phyloP scores from a whole-genome alignment of 2,113 vertebrate species.

The Micronisus gabar region DNA sequence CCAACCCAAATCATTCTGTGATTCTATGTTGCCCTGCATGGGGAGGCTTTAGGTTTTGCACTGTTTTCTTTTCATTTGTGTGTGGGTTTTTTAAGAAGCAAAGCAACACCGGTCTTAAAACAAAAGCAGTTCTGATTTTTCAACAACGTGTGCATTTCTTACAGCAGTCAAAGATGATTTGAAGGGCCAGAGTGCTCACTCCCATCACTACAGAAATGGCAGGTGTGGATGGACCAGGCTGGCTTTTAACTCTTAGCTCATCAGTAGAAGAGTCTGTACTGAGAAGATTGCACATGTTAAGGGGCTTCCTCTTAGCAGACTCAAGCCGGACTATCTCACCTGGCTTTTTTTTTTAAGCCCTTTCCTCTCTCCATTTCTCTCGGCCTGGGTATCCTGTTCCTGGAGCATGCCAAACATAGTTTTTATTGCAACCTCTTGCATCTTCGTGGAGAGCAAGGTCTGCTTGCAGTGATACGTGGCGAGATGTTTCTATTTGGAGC shows the following conservation, averaged over 20 bases:
- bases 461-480: not conserved
- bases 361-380: not conserved
- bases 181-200: not conserved
- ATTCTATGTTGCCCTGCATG: not conserved
- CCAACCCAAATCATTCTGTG: not conserved
- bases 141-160: not conserved
- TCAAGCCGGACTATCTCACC: not conserved
- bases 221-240: fast-evolving
- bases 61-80: not conserved
- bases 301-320: not conserved
- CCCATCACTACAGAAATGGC: not conserved
- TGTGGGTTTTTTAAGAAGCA: not conserved
- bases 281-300: not conserved
- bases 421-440: not conserved
- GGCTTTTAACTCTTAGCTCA: not conserved
- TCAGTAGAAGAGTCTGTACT: not conserved
- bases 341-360: not conserved
- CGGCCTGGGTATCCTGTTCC: not conserved
- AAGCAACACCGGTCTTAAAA: not conserved
- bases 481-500: not conserved
- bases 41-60: not conserved
- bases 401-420: not conserved
- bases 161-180: not conserved
- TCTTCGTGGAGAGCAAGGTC: not conserved
- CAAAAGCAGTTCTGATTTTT: not conserved